These are phyloP conservation scores for Pterobdella sp. DNA, from an alignment of 2,888 invertebrate species.

Conservation along the genomic window DNA sequence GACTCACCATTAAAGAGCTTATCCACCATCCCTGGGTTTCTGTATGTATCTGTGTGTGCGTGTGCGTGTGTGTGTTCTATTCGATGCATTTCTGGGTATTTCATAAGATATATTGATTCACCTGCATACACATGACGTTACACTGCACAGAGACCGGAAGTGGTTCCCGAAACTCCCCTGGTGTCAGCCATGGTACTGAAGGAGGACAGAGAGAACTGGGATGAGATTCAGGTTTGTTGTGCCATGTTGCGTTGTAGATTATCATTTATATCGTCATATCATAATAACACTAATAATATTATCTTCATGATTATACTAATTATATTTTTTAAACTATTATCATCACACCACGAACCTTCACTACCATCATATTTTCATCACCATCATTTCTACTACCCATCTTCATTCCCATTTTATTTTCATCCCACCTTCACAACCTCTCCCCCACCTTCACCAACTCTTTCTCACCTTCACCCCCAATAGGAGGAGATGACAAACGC, in stretches of 20 bases:
- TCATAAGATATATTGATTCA: too few relatives aligned
- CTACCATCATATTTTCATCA: too few relatives aligned
- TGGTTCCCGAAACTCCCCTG: slow-evolving; percentile 88
- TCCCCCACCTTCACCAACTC: neutral
- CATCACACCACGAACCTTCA: too few relatives aligned
- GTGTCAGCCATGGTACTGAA: slow-evolving; percentile 79
- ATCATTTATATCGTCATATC: too few relatives aligned
- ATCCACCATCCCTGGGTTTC: slow-evolving; percentile 79
- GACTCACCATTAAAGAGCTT: slow-evolving; percentile 82
- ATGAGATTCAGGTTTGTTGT: slow-evolving; percentile 69
- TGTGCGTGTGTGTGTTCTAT: slow-evolving; percentile 8
- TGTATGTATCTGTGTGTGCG: slow-evolving; percentile 54
- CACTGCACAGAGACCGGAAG: slow-evolving; percentile 61
- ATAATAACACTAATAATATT: too few relatives aligned
- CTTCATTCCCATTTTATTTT: too few relatives aligned
- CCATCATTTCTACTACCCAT: too few relatives aligned
- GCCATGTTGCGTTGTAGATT: neutral
- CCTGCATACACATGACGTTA: neutral
- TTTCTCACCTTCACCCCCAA: neutral
- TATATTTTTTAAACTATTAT: too few relatives aligned
- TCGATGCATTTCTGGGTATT: too few relatives aligned
- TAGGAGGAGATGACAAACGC: slow-evolving; percentile 94
- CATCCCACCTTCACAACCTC: neutral
- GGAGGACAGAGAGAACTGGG: slow-evolving; percentile 88
- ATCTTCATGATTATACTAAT: too few relatives aligned